phyloP scores from a whole-genome alignment of 2,888 invertebrate species.

The Colletes collaris region DNA sequence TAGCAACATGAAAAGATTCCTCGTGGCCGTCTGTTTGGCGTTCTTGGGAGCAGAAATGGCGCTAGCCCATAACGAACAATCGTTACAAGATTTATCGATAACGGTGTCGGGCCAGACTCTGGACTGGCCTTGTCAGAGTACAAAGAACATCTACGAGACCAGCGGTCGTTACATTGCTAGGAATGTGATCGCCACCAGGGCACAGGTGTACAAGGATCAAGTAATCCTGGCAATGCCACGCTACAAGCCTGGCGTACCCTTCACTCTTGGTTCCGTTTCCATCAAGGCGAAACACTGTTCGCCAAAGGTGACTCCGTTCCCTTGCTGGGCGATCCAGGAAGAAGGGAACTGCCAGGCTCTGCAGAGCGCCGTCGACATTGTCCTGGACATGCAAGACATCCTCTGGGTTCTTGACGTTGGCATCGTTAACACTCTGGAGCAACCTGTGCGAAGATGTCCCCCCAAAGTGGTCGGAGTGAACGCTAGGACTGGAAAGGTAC shows the following conservation, averaged over 20 bases:
- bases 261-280: slow-evolving; percentile 86
- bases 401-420: slow-evolving; percentile 90
- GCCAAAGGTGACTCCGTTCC: slow-evolving; percentile 86
- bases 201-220: slow-evolving; percentile 85
- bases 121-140: slow-evolving; percentile 84
- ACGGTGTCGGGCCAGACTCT: slow-evolving; percentile 67
- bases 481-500: slow-evolving; percentile 85
- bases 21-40: slow-evolving; percentile 60
- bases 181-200: slow-evolving; percentile 86
- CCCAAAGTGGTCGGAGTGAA: slow-evolving; percentile 89
- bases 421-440: slow-evolving; percentile 87
- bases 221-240: slow-evolving; percentile 86
- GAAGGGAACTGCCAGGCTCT: slow-evolving; percentile 88
- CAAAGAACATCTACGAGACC: slow-evolving; percentile 85
- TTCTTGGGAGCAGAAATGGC: slow-evolving; percentile 34
- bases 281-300: slow-evolving; percentile 84
- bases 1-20: slow-evolving; percentile 65
- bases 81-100: slow-evolving; percentile 76
- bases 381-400: slow-evolving; percentile 86
- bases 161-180: slow-evolving; percentile 85
- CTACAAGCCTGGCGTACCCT: slow-evolving; percentile 87
- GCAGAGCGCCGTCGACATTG: slow-evolving; percentile 89
- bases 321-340: slow-evolving; percentile 87
- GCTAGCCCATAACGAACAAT: slow-evolving; percentile 63
- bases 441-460: slow-evolving; percentile 87